Base-by-base conservation (phyloP, 2,888 invertebrate genomes). In the Cerceris rybyensis region DNA sequence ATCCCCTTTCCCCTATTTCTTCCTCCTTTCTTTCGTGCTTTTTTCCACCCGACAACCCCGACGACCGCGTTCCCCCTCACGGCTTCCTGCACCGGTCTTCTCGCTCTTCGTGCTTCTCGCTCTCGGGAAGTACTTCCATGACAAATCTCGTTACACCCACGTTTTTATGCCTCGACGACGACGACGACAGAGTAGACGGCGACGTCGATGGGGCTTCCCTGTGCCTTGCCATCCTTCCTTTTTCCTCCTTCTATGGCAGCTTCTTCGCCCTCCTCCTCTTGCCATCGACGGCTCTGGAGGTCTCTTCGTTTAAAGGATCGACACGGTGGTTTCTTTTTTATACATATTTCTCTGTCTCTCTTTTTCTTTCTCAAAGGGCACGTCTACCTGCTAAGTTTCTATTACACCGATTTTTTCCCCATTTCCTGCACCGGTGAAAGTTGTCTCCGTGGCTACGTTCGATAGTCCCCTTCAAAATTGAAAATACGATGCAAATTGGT, bases 101-200 rank as follows among this genome's bases (percentile, higher is more conserved):
- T 16, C 28, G 63, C 60, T 46, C 42, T 49, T 52, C 55, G 28
- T 54, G 54, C 66, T 72, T 55, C 41, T 16, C n/a, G 63, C 75
- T 76, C 55, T 52, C 61, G 80, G 83, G 74, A 88, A 90, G 88
- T 88, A 89, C 89, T 89, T 88, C 86, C 82, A 85, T 85, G 88
- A 88, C 89, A 88, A 90, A 90, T 91, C 89, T 88, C 87, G 89
- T 91, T 91, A 91, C 85, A 87, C 80, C 80, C 85, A 81, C 83
- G 84, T 87, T 89, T 89, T 89, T 87, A 86, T 85, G 85, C 85
- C 78, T 81, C 80, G 83, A 65, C 74, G 81, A 72, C 69, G 72
- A 49, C 67, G 76, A 16, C 79, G 61, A 70, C 78, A 65, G 71
- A 75, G 74, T 68, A 75, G 68, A 72, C 75, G 74, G 78, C 70